phyloP scores from a whole-genome alignment of 2,888 invertebrate species.

The Carabus problematicus region DNA sequence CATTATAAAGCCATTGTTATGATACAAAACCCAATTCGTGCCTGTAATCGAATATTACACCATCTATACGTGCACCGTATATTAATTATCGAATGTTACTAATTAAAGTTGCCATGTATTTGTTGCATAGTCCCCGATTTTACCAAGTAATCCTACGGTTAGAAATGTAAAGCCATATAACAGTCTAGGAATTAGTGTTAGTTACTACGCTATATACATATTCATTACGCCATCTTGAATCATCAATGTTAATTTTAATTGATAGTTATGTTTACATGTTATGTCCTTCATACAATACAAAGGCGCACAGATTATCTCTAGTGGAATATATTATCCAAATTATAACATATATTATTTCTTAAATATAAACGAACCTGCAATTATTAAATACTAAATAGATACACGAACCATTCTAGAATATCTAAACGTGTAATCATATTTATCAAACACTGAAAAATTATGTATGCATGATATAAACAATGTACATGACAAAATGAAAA shows the following conservation, averaged over 20 bases:
- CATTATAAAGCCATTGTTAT: constrained; percentile 5
- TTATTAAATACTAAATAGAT: too few relatives aligned
- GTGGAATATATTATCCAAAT: too few relatives aligned
- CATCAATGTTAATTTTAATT: constrained; percentile 4
- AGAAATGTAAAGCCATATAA: constrained; percentile 16
- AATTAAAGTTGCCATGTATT: constrained; percentile 22
- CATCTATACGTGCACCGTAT: constrained; percentile 24
- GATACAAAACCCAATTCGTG: background rate
- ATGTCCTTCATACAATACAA: background rate
- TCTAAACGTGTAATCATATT: too few relatives aligned
- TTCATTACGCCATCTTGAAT: constrained; percentile 4
- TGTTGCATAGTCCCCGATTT: background rate
- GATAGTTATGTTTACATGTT: constrained; percentile 16
- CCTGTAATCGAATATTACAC: constrained; percentile 22
- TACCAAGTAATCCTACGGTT: constrained; percentile 9
- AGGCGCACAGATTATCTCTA: background rate
- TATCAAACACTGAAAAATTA: too few relatives aligned
- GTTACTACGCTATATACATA: constrained; percentile 12
- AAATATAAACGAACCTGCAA: too few relatives aligned
- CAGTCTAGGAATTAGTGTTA: constrained; percentile 9
- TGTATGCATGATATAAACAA: too few relatives aligned
- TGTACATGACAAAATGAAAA: too few relatives aligned
- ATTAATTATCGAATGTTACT: constrained; percentile 25
- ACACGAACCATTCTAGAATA: too few relatives aligned
- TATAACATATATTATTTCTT: too few relatives aligned